Evolutionary conservation across 2,113 vertebrate genomes (phyloP).

Genomic region (Toxostoma redivivum): DNA sequence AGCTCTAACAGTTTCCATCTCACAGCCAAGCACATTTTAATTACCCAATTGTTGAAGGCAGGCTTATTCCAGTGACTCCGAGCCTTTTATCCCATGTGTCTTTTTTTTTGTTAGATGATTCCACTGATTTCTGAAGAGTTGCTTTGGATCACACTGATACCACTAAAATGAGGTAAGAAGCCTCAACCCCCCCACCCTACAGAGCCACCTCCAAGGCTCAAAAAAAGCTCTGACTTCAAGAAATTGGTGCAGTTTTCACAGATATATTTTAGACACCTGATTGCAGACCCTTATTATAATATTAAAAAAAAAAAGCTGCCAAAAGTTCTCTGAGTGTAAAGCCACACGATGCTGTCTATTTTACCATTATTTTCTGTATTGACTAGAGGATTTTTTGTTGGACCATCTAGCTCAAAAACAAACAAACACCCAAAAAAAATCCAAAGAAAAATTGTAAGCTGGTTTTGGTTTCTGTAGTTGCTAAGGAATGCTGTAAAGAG

Average conservation of each 20-base stretch:
- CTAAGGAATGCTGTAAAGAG: not conserved
- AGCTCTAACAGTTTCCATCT: not conserved
- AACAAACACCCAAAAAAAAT: no score
- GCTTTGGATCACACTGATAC: not conserved
- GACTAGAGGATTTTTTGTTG: not conserved
- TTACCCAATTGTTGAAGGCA: not conserved
- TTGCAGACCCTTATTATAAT: not conserved
- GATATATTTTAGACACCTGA: not conserved
- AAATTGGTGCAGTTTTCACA: not conserved
- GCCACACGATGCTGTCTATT: not conserved
- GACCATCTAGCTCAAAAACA: not conserved
- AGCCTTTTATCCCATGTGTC: not conserved
- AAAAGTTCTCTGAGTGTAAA: not conserved
- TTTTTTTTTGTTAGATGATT: not conserved
- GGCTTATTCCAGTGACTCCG: not conserved
- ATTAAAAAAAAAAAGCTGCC: not conserved
- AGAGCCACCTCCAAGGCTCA: not conserved
- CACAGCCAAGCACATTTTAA: not conserved
- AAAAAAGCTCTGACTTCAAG: not conserved
- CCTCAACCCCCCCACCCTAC: accelerated
- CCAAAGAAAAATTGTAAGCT: not conserved
- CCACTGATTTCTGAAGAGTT: not conserved
- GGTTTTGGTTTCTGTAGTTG: not conserved
- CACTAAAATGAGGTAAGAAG: not conserved
- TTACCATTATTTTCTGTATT: not conserved